These are phyloP conservation scores for Berghia stephanieae DNA, from an alignment of 1,140 invertebrate genomes.

Conservation along the genomic window DNA sequence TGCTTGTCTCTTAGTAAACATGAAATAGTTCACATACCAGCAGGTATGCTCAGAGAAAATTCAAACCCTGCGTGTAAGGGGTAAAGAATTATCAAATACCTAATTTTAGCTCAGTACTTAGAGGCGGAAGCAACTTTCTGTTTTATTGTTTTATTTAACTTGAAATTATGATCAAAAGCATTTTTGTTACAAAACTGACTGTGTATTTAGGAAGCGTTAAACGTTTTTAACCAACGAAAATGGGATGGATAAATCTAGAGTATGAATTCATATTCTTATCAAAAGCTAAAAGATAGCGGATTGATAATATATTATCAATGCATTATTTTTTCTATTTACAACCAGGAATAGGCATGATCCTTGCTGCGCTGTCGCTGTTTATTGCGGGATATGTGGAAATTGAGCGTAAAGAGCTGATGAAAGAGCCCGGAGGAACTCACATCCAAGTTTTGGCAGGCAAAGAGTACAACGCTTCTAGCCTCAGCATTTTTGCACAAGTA, in stretches of 20 bases:
- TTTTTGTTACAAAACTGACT: background rate
- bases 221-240: background rate
- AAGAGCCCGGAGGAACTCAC: too few species aligned
- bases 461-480: slow-evolving; percentile 45
- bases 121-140: too few species aligned
- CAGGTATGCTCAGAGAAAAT: too few species aligned
- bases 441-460: slow-evolving; percentile 43
- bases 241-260: background rate
- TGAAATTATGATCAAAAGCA: too few species aligned
- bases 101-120: too few species aligned
- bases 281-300: background rate
- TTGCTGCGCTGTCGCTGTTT: slow-evolving; percentile 64
- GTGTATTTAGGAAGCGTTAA: background rate
- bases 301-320: slow-evolving; percentile 13
- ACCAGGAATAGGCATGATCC: slow-evolving; percentile 66
- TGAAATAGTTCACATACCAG: too few species aligned
- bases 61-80: too few species aligned
- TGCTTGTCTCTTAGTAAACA: too few species aligned
- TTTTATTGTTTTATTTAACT: too few species aligned
- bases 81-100: too few species aligned
- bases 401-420: slow-evolving; percentile 55
- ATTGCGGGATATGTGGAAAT: slow-evolving; percentile 67
- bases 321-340: too few species aligned
- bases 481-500: slow-evolving; percentile 64
- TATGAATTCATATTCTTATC: background rate